Evolutionary conservation across 1,140 invertebrate species (phyloP).

Genomic region (Cotesia typhae): DNA sequence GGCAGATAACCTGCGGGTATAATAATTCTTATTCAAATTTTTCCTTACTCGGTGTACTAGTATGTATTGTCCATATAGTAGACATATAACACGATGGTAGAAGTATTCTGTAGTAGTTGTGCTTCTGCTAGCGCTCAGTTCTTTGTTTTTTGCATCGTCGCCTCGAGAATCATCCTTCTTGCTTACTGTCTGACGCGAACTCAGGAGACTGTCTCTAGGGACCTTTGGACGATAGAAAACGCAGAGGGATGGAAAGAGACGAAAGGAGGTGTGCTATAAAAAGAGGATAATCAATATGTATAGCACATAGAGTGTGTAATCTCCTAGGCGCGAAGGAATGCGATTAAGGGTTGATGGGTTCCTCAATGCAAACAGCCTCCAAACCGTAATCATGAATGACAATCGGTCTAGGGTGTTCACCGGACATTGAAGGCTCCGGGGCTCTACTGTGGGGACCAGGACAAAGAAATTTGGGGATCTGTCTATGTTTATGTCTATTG

Average conservation of each 20-base stretch:
- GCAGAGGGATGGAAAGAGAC: not conserved
- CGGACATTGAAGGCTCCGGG: conserved; percentile 12
- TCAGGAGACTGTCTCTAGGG: conserved; percentile 11
- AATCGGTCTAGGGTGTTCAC: conserved; percentile 41
- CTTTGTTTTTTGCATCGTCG: conserved; percentile 15
- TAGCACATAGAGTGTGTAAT: conserved; percentile 47
- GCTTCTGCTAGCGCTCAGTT: not conserved
- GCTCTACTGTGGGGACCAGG: not conserved
- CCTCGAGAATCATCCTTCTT: conserved; percentile 30
- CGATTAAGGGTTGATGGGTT: conserved; percentile 66
- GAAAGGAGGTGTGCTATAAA: not conserved
- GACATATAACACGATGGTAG: too few species aligned
- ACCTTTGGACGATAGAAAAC: conserved; percentile 18
- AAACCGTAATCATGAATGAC: conserved; percentile 53
- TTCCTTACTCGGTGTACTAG: not conserved
- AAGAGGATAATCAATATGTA: conserved; percentile 5
- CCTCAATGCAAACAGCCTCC: conserved; percentile 65
- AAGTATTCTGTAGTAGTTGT: not conserved
- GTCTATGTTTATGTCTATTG: not conserved
- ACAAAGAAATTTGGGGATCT: not conserved
- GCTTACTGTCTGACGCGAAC: conserved; percentile 13
- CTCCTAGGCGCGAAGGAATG: conserved; percentile 61
- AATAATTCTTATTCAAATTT: conserved; percentile 39
- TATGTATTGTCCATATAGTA: too few species aligned
- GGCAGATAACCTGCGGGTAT: conserved; percentile 23